phyloP scores from a whole-genome alignment of 2,888 invertebrate species.

The Lepidocyrtoides sp. region DNA sequence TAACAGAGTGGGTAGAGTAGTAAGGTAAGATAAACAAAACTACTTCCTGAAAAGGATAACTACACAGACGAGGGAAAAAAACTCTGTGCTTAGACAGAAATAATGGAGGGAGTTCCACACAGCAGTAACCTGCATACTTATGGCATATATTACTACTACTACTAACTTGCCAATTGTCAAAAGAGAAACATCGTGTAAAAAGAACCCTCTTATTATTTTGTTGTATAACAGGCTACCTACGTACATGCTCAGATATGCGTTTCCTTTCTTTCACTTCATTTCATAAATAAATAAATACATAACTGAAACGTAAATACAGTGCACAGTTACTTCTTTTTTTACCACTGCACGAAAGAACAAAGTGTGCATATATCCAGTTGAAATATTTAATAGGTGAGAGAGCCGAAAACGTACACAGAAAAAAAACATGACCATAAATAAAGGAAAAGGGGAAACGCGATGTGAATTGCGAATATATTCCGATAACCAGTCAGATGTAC shows the following conservation, averaged over 20 bases:
- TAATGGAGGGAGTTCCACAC: too few relatives aligned
- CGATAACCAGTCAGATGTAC: not conserved
- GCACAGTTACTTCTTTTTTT: not conserved
- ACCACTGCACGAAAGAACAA: not conserved
- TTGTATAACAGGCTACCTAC: not conserved
- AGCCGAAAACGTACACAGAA: not conserved
- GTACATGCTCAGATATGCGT: not conserved
- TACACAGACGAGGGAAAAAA: not conserved
- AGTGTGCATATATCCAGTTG: not conserved
- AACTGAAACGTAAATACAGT: not conserved
- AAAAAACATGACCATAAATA: not conserved
- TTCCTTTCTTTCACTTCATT: not conserved
- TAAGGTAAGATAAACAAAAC: not conserved
- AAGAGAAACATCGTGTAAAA: not conserved
- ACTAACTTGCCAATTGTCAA: not conserved
- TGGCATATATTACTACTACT: too few relatives aligned
- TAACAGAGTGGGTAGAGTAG: not conserved
- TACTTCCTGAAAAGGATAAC: slow-evolving; percentile 11
- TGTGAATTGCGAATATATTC: not conserved
- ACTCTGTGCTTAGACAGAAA: not conserved
- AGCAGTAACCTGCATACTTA: slow-evolving; percentile 4
- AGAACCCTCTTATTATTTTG: slow-evolving; percentile 20
- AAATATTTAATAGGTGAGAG: slow-evolving; percentile 2
- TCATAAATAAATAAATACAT: slow-evolving; percentile 5
- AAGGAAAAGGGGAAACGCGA: not conserved